Conservation (phyloP, 2,113 vertebrate species). For the Neodontobutis hainanensis region DNA sequence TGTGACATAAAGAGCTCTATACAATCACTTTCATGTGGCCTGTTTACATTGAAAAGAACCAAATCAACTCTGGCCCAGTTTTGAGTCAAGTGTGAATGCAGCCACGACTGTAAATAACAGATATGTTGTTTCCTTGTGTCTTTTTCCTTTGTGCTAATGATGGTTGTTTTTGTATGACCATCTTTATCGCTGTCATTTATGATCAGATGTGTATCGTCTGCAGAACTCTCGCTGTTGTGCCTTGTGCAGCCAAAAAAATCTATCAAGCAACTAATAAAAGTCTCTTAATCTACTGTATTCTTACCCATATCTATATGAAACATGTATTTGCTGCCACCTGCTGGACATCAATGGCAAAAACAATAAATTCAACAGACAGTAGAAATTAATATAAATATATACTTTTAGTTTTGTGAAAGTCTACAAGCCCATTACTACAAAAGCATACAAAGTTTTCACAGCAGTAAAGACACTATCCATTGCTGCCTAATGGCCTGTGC, state of each 20-base stretch:
- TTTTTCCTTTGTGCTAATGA: not conserved
- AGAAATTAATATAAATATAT: no score
- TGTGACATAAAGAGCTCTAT: no score
- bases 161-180: not conserved
- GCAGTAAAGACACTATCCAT: no score
- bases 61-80: not conserved
- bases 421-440: no score
- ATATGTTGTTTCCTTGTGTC: not conserved
- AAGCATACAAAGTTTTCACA: no score
- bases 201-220: not conserved
- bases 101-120: not conserved
- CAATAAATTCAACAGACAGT: no score
- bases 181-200: not conserved
- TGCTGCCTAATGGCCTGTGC: no score
- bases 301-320: not conserved
- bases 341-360: not conserved
- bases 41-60: not conserved
- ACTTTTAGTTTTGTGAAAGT: no score
- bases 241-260: slow-evolving; percentile 3
- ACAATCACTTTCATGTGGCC: no score
- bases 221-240: not conserved
- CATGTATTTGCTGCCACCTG: slow-evolving; percentile 20
- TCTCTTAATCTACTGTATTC: not conserved
- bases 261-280: not conserved
- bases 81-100: not conserved